phyloP scores from a whole-genome alignment of 2,113 vertebrate genomes.

The Phaethon lepturus region DNA sequence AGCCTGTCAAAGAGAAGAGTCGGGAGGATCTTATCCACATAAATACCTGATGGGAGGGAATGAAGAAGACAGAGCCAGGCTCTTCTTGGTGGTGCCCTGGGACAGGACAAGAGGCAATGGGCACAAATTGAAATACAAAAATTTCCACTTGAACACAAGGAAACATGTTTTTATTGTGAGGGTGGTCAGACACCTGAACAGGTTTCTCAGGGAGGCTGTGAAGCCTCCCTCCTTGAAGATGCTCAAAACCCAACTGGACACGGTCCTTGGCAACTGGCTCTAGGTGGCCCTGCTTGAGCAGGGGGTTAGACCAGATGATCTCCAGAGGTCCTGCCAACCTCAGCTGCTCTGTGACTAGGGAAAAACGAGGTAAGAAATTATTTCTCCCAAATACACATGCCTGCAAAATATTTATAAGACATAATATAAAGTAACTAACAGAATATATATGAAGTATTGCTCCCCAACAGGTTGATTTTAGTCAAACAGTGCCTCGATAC shows the following conservation, averaged over 20 bases:
- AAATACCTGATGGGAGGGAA: background rate
- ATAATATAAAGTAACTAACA: background rate
- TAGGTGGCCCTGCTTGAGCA: accelerated
- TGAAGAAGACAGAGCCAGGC: too few species aligned
- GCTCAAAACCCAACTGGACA: too few species aligned
- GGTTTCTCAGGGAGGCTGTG: background rate
- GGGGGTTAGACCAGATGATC: background rate
- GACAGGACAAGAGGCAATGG: background rate
- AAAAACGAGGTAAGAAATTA: too few species aligned
- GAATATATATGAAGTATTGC: accelerated
- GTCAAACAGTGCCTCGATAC: background rate
- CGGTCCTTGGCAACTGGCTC: background rate
- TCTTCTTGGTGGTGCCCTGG: background rate
- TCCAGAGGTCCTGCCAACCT: background rate
- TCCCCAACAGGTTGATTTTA: background rate
- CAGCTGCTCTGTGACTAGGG: accelerated
- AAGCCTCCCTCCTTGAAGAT: background rate
- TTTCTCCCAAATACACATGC: background rate
- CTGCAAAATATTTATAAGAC: background rate
- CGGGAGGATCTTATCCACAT: background rate
- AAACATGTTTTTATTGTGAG: accelerated
- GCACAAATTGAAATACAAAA: background rate
- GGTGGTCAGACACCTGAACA: background rate
- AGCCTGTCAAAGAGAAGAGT: background rate
- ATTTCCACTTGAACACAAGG: accelerated